Evolutionary conservation across 2,888 invertebrate species (phyloP).

Genomic region (Odontomyia ornata): DNA sequence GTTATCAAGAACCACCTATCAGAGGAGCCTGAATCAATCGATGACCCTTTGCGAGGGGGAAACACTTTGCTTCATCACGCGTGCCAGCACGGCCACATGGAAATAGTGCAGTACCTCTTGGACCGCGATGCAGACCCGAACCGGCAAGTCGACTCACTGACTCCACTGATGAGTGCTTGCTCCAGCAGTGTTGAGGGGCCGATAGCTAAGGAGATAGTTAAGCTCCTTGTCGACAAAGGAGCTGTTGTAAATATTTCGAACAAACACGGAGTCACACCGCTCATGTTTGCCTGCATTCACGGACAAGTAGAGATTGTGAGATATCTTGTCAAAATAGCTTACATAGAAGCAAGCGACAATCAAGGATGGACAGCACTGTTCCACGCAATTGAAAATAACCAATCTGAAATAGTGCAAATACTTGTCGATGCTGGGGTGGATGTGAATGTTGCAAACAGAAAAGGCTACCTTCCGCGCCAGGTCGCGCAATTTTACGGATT

Average conservation of each 20-base stretch:
- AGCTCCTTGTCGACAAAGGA: conserved; percentile 55
- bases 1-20: conserved; percentile 54
- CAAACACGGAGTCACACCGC: conserved; percentile 60
- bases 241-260: conserved; percentile 60
- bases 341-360: conserved; percentile 60
- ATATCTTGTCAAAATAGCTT: conserved; percentile 56
- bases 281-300: conserved; percentile 61
- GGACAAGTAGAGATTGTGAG: conserved; percentile 57
- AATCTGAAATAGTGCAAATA: conserved; percentile 57
- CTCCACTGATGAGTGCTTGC: conserved; percentile 59
- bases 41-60: conserved; percentile 53
- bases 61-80: conserved; percentile 56
- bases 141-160: conserved; percentile 57
- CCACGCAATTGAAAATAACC: conserved; percentile 62
- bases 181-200: conserved; percentile 52
- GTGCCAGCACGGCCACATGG: conserved; percentile 56
- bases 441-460: conserved; percentile 56
- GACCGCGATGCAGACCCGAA: conserved; percentile 57
- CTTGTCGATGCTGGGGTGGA: conserved; percentile 56
- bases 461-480: conserved; percentile 60
- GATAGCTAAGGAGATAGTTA: conserved; percentile 55
- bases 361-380: conserved; percentile 61
- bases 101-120: conserved; percentile 57
- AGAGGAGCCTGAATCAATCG: conserved; percentile 51
- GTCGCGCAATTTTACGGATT: conserved; percentile 61